Percentiles rank a stretch among this genome's conserved stretches.
phyloP scores from a whole-genome alignment of 1,140 invertebrate genomes.

The Drosophila tropicalis region DNA sequence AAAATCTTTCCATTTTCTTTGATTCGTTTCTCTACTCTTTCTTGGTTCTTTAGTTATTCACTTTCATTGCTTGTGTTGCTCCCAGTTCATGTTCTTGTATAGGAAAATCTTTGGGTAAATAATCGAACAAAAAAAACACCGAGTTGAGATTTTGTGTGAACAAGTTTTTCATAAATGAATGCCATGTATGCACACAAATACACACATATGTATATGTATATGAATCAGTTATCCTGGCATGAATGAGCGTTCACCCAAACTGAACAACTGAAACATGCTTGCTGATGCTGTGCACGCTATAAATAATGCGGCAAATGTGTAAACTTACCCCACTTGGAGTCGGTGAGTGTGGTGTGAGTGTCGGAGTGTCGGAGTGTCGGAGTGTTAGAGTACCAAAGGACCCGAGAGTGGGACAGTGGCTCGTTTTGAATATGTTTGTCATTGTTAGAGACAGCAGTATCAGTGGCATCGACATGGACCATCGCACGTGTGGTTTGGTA shows the following conservation, averaged over 20 bases:
- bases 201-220: background rate
- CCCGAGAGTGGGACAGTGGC: slow-evolving; percentile 18
- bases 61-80: background rate
- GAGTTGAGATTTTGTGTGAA: background rate
- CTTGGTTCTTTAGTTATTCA: background rate
- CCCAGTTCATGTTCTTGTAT: background rate
- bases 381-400: background rate
- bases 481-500: slow-evolving; percentile 51
- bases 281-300: slow-evolving; percentile 54
- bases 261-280: slow-evolving; percentile 23
- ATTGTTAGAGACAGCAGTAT: slow-evolving; percentile 62
- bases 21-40: background rate
- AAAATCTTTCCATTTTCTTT: background rate
- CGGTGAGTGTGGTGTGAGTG: slow-evolving; percentile 23
- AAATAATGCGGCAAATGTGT: slow-evolving; percentile 75
- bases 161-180: background rate
- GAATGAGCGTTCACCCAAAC: background rate
- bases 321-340: slow-evolving; percentile 59
- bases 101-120: background rate
- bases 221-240: slow-evolving; percentile 37
- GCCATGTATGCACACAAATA: too few relatives aligned
- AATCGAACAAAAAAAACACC: background rate
- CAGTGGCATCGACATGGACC: slow-evolving; percentile 42
- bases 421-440: slow-evolving; percentile 72
- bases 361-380: slow-evolving; percentile 4